Base-by-base conservation (phyloP, 92 coral and sea anemone species). In the Meandrina meandrites region DNA sequence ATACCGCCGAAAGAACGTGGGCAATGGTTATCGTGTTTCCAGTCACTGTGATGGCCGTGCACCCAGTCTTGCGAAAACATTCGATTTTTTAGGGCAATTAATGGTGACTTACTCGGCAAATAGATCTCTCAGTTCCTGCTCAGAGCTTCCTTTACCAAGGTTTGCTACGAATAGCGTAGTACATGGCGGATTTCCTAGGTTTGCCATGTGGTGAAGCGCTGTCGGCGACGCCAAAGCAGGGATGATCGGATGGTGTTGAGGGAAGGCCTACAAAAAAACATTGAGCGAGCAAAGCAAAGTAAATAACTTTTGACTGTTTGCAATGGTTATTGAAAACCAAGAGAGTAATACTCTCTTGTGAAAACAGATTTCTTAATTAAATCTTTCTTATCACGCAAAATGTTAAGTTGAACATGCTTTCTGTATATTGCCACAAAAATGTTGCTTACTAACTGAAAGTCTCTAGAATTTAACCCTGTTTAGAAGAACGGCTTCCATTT, bases 121-220 rank as follows among this genome's bases (percentile, higher is more conserved):
- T 19, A 88, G 45, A n/a, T 92, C 91, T 13, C 79, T 89, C 54
- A 97, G 74, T n/a, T 92, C 98, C 32, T 86, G 91, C 79, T 97
- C 99, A 1, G 98, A 88, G 81, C 99, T 93, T 42, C 87, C 85
- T 58, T 97, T 96, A 34, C 96, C 99, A 36, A 97, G 84, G 87
- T 97, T 97, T n/a, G 99, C 99, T 24, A 89, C 99, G 58, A 97
- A 97, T 62, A 97, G 81, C 22, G 99, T 97, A 21, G 96, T 80
- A 66, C 99, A 97, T 1, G 98, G 95, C 13, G 93, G 89, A 80
- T 95, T 90, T 16, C 86, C 98, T 18, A 73, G 92, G 84, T 18
- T 81, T 57, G 37, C 80, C 88, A 76, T 89, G 81, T 77, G 93
- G 47, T 85, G 95, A 32, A 81, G 92, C 8, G 87, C 90, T 80